These are phyloP conservation scores for Caenorhabditis sp. DNA, from an alignment of 2,888 invertebrate genomes.

Conservation along the genomic window DNA sequence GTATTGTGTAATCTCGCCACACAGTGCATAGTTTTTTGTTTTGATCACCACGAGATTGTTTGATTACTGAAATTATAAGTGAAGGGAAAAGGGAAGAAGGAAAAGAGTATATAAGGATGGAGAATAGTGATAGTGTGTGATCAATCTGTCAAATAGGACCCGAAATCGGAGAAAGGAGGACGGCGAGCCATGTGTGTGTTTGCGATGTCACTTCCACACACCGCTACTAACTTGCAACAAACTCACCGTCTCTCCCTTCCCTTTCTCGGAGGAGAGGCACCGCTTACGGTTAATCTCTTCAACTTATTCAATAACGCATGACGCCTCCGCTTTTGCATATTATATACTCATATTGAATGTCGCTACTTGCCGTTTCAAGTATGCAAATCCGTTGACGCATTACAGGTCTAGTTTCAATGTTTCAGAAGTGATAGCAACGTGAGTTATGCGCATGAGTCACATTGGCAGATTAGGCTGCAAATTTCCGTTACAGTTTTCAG, in stretches of 20 bases:
- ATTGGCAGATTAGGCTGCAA: background rate
- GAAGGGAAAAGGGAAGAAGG: constrained; percentile 5
- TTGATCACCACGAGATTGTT: constrained; percentile 55
- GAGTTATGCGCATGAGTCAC: constrained; percentile 24
- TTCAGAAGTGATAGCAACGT: constrained; percentile 22
- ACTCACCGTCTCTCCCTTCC: constrained; percentile 37
- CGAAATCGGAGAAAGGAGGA: background rate
- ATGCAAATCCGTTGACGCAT: constrained; percentile 55
- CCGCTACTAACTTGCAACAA: constrained; percentile 41
- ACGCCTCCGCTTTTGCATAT: constrained; percentile 52
- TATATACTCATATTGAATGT: constrained; percentile 54
- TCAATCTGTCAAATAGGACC: constrained; percentile 39
- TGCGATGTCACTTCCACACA: constrained; percentile 45
- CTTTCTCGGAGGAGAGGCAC: constrained; percentile 27
- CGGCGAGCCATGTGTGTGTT: constrained; percentile 16
- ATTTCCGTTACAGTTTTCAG: too few relatives aligned
- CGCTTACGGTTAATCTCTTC: constrained; percentile 56
- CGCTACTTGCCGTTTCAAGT: constrained; percentile 41
- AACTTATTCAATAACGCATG: constrained; percentile 56
- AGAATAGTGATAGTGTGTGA: constrained; percentile 25
- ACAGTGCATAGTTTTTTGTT: constrained; percentile 49
- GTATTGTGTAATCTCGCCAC: constrained; percentile 57
- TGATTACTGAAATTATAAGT: constrained; percentile 30
- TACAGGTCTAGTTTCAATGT: constrained; percentile 8
- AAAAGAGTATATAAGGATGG: constrained; percentile 10